Base-by-base conservation (phyloP, 2,797 vertebrate species). In the Chaenodraco wilsoni region DNA sequence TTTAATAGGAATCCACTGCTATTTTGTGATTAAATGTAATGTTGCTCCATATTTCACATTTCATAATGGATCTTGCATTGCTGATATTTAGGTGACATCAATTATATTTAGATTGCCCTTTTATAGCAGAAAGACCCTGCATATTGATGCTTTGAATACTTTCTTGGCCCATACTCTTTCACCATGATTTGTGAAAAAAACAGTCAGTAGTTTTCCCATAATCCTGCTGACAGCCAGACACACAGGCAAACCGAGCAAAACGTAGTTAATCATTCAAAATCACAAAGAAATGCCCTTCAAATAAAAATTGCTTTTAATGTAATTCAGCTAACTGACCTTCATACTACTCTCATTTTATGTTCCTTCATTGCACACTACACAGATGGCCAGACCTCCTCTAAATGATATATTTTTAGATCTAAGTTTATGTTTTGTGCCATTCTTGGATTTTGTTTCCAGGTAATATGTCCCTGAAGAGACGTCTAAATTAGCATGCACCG, bases 401-500 rank as follows among this genome's bases (percentile, higher is more conserved):
- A 61, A 81, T 69, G 57, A 90, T 69, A 62, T 87, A 84, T 86
- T 91, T 88, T 85, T 79, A 74, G 65, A 65, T 76, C 71, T 59
- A 61, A 85, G 71, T 85, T 81, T 67, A 75, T 83, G 65, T 63
- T 83, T 75, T 65, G 62, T 88, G 74, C 27, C 27, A 27, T 5
- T 27, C 27, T 27, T 27, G 27, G 27, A 27, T 27, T 27, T 27
- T 27, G 27, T 27, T 85, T 74, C 57, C 43, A 63, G 73, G 79
- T 93, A 92, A 91, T 92, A 84, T 87, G 61, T 71, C 87, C 91
- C 90, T 50, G 81, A 79, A 86, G 87, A 88, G 78, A 84, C 45
- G 70, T 91, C 87, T 83, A 84, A 94, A 93, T 93, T 91, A 91
- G 89, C 89, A 93, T 72, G 69, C 87, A 76, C 79, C 83, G 83